Base-by-base conservation (phyloP, 2,888 invertebrate species). In the Meganola albula region DNA sequence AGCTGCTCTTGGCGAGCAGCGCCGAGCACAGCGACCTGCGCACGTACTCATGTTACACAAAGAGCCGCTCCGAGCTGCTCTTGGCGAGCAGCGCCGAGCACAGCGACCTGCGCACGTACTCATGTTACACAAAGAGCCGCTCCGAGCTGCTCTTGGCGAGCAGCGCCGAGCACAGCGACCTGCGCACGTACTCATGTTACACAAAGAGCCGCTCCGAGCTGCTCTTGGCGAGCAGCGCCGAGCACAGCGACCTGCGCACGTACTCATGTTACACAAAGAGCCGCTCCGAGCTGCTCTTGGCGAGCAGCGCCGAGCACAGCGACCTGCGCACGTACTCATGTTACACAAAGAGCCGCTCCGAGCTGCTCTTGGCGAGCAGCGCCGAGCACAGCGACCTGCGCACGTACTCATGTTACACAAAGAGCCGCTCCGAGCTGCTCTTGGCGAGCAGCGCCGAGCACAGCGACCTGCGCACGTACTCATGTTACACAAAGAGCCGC, bases 171-270 rank as follows among this genome's bases (percentile, higher is more conserved):
- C 99, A 99, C 66, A 99, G 88, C 37, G 20, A 20, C 20, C 43
- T 38, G 92, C 90, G 73, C 94, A 94, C 46, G 95, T 96, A 69
- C 96, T 97, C 80, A 24, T 82, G 80, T 1, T 80, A 80, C 12
- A 79, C 76, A 30, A 82, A 82, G 2, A 82, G 82, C 52, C 82
- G 80, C 18, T 94, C 93, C 54, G 95, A 93, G 90, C 98, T 93
- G 47, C 99, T 98, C 21, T 98, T 98, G 84, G 99, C 98, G 58
- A 99, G 89, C 54, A 99, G 88, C 77, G 97, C 95, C 97, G 98
- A 99, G 86, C 98, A 98, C 55, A 97, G 90, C 56, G n/a, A n/a
- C n/a, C n/a, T n/a, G n/a, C n/a, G n/a, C n/a, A n/a, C n/a, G n/a
- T n/a, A n/a, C n/a, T n/a, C n/a, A n/a, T n/a, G n/a, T n/a, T 90